Conservation (phyloP, 2,888 invertebrate species). For the Lepetodrilus schrolli region DNA sequence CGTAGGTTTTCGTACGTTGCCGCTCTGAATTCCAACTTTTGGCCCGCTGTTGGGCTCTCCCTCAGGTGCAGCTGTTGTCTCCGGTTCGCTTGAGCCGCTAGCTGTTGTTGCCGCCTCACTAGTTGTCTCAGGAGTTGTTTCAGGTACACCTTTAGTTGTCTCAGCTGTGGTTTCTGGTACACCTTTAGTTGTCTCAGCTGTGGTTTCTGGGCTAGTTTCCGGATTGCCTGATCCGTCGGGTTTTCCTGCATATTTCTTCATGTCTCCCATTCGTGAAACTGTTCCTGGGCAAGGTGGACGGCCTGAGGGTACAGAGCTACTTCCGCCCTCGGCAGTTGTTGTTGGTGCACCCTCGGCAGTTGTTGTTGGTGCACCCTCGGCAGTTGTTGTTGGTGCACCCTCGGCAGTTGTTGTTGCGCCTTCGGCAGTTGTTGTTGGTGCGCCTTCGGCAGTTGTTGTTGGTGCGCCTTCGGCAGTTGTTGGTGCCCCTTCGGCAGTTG, state of each 20-base stretch:
- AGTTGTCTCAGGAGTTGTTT: conserved; percentile 48
- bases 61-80: conserved; percentile 67
- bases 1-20: too few species aligned
- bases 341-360: too few species aligned
- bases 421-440: neutral
- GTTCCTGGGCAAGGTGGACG: neutral
- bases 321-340: too few species aligned
- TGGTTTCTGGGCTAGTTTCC: conserved; percentile 56
- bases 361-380: too few species aligned
- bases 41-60: too few species aligned
- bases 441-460: neutral
- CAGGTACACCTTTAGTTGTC: conserved; percentile 36
- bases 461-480: neutral
- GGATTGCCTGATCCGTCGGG: conserved; percentile 71
- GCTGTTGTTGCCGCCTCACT: conserved; percentile 49
- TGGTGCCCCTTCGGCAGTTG: conserved; percentile 25
- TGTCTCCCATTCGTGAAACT: neutral
- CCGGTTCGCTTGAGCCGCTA: conserved; percentile 63
- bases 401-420: neutral
- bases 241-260: neutral
- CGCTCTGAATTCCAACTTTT: too few species aligned
- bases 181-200: conserved; percentile 63
- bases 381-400: conserved; percentile 20
- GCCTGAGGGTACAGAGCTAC: neutral
- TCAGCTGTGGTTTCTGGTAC: conserved; percentile 60